Evolutionary conservation across 2,113 vertebrate genomes (phyloP), one percentile per base, ranked within the genome.

Genomic region (Aptenodytes patagonicus): DNA sequence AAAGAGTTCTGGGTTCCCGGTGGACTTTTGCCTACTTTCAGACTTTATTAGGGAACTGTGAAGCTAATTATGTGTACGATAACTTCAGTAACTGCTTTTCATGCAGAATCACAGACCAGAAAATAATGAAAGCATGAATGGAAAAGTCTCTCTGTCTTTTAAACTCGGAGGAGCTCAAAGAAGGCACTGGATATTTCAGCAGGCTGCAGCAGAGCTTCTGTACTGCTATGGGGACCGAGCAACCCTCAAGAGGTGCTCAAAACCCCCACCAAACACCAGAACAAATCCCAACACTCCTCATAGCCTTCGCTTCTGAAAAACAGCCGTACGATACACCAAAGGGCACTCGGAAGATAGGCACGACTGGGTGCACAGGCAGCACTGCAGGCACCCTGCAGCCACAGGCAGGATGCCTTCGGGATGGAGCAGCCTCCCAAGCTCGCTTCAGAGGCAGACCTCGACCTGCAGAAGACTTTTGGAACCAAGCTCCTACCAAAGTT

Each of bases 241-340:
- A 65, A 31, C 28, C 21, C 52, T 2, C 55, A 6, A 32, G 24
- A 64, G 42, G 3, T 17, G 25, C 51, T 47, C 32, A n/a, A 51
- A 47, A 51, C 2, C 11, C 20, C 13, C 52, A 66, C 6, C 58
- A 20, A 61, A 25, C n/a, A 38, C 22, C n/a, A 68, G 29, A 70
- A 38, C 32, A 73, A 62, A 89, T 8, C 34, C n/a, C 25, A 36
- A 1, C 8, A 3, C 2, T 44, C 21, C 54, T 69, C 29, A 31
- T 0, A 8, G 18, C 34, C 75, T 34, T 62, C 4, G 2, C 44
- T 68, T 60, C 31, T 2, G 3, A 47, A 40, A 47, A 68, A 4
- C 17, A 20, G 1, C 25, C 0, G 0, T 0, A 22, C 0, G 1
- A 29, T 8, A 38, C 62, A 13, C 20, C 40, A 8, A n/a, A 52